phyloP scores from a whole-genome alignment of 2,797 vertebrate genomes.

The Macrochelys suwanniensis region DNA sequence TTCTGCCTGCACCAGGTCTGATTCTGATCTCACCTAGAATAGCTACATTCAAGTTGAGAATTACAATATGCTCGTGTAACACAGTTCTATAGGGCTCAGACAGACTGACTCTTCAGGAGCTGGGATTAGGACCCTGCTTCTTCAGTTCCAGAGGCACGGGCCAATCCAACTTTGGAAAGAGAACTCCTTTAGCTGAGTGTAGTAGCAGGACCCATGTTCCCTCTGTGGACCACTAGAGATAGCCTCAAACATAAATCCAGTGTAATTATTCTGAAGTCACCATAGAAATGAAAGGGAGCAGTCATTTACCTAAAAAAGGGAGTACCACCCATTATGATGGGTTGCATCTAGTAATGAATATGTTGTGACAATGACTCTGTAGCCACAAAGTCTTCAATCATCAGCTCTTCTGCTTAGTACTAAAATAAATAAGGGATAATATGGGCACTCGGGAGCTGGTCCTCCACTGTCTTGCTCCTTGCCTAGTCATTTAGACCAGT shows the following conservation, averaged over 20 bases:
- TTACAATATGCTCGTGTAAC: not conserved
- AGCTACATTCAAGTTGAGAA: slow-evolving; percentile 7
- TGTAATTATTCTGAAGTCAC: not conserved
- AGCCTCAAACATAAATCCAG: not conserved
- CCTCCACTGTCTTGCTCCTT: not conserved
- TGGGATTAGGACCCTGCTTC: not conserved
- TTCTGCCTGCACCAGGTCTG: slow-evolving; percentile 42
- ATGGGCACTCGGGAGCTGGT: not conserved
- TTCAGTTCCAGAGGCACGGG: not conserved
- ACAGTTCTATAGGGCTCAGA: slow-evolving; percentile 21
- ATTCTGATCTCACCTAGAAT: slow-evolving; percentile 38
- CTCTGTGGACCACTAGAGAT: not conserved
- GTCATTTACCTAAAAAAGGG: not conserved
- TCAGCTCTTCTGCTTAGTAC: not conserved
- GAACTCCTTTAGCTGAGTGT: not conserved
- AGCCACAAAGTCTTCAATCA: not conserved
- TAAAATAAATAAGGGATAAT: not conserved
- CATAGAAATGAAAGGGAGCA: not conserved
- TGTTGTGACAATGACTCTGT: not conserved
- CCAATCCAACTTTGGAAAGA: not conserved
- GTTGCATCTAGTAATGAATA: not conserved
- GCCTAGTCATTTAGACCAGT: not conserved
- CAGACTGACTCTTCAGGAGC: not conserved
- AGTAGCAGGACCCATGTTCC: not conserved
- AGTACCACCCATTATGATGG: not conserved